These are phyloP conservation scores for Phanerotoma sp. DNA, from an alignment of 2,888 invertebrate genomes.

Conservation along the genomic window DNA sequence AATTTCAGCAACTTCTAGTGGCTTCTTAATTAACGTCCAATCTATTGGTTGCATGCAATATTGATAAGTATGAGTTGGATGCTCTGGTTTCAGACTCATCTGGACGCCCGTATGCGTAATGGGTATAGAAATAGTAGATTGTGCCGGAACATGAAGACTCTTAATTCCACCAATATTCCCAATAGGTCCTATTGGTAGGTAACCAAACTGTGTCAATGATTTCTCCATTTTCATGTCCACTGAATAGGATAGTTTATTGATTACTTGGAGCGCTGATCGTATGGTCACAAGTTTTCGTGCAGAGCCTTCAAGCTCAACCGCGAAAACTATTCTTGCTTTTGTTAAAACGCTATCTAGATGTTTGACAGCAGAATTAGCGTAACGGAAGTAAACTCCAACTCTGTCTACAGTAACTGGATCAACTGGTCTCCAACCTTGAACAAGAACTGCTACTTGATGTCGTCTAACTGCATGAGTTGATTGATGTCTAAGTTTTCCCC, in stretches of 20 bases:
- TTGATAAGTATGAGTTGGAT: slow-evolving; percentile 58
- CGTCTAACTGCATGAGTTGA: slow-evolving; percentile 76
- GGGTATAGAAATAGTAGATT: slow-evolving; percentile 72
- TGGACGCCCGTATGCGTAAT: slow-evolving; percentile 72
- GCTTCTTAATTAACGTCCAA: slow-evolving; percentile 64
- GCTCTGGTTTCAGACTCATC: slow-evolving; percentile 74
- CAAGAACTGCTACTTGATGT: slow-evolving; percentile 85
- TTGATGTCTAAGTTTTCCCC: slow-evolving; percentile 70
- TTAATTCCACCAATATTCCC: slow-evolving; percentile 31
- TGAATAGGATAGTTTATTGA: slow-evolving; percentile 73
- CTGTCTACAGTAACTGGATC: slow-evolving; percentile 93
- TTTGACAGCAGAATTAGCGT: slow-evolving; percentile 57
- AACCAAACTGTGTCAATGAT: slow-evolving; percentile 56
- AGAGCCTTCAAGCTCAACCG: slow-evolving; percentile 88
- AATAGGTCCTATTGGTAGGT: slow-evolving; percentile 2
- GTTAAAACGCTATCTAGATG: slow-evolving; percentile 29
- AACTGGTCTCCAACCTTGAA: slow-evolving; percentile 87
- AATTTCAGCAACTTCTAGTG: slow-evolving; percentile 51
- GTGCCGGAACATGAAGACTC: slow-evolving; percentile 57
- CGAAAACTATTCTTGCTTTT: slow-evolving; percentile 83
- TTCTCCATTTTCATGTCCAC: slow-evolving; percentile 74
- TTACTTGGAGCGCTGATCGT: slow-evolving; percentile 82
- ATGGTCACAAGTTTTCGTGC: slow-evolving; percentile 92
- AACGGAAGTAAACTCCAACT: slow-evolving; percentile 92
- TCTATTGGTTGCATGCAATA: slow-evolving; percentile 64